Evolutionary conservation across 2,113 vertebrate species (phyloP).

Genomic region (Xenus cinereus): DNA sequence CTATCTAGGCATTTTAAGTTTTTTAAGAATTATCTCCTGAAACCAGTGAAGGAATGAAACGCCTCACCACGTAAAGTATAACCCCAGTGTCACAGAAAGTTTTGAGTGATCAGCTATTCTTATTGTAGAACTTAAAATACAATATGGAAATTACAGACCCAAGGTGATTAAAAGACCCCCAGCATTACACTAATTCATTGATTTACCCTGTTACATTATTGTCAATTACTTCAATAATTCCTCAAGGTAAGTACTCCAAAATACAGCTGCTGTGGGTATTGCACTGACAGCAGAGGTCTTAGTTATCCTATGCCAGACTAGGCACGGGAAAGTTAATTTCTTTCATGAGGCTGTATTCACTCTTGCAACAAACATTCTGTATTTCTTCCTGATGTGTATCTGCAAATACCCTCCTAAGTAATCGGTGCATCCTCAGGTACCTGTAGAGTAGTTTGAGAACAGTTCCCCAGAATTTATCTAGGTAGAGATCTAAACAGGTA

Average conservation of each 20-base stretch:
- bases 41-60: neutral
- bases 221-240: neutral
- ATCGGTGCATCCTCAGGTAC: neutral
- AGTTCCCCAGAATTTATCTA: fast-evolving
- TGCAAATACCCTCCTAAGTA: neutral
- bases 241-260: neutral
- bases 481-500: neutral
- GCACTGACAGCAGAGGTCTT: neutral
- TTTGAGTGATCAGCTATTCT: neutral
- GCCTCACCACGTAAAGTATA: neutral
- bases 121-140: neutral
- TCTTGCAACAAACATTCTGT: neutral
- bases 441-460: neutral
- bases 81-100: neutral
- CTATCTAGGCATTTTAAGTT: neutral
- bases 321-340: neutral
- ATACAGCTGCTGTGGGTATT: neutral
- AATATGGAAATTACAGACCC: neutral
- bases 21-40: neutral
- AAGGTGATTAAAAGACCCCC: neutral
- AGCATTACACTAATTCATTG: neutral
- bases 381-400: neutral
- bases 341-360: neutral
- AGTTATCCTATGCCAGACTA: neutral
- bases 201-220: neutral